Conservation (phyloP, 2,888 invertebrate species). For the Chironomus riparius region DNA sequence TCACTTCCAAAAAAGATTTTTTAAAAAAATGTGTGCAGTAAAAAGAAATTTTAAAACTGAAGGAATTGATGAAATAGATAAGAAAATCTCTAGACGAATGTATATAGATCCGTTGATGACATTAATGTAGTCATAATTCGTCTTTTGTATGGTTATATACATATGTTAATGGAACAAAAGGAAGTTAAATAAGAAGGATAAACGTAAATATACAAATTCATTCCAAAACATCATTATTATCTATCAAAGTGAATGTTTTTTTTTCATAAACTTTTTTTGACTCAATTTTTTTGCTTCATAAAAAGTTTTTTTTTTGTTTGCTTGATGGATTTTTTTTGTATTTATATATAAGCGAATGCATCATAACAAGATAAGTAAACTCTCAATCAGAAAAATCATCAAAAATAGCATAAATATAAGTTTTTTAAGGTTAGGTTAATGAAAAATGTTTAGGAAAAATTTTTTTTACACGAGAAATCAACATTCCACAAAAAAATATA, state of each 20-base stretch:
- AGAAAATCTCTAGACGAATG: too few species aligned
- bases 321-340: background rate
- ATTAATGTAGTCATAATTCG: background rate
- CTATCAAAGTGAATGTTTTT: background rate
- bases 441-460: background rate
- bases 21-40: background rate
- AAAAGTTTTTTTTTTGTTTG: background rate
- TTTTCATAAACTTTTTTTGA: background rate
- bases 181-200: background rate
- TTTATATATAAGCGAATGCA: constrained; percentile 17
- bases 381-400: background rate
- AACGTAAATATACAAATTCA: background rate
- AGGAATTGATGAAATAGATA: background rate
- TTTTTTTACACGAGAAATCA: background rate
- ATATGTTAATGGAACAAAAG: background rate
- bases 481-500: too few species aligned
- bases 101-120: background rate
- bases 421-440: too few species aligned
- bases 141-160: background rate
- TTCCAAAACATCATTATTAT: background rate
- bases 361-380: constrained; percentile 2
- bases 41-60: background rate
- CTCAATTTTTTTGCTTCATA: background rate
- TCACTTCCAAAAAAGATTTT: too few species aligned
- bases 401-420: too few species aligned